phyloP scores from a whole-genome alignment of 2,888 invertebrate genomes.

The Xylota segnis region DNA sequence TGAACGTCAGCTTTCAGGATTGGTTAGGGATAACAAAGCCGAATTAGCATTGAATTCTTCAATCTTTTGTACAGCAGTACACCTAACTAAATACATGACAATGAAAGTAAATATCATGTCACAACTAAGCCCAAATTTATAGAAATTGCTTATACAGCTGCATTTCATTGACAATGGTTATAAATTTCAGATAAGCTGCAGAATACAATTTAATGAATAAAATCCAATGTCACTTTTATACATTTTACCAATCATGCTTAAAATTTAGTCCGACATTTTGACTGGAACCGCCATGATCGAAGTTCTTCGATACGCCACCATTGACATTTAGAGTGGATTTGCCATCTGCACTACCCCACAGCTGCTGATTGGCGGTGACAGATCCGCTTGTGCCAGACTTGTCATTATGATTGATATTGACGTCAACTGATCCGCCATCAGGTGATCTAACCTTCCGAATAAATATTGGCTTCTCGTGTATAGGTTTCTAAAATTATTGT shows the following conservation, averaged over 20 bases:
- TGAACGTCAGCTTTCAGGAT: too few species aligned
- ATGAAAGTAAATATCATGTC: too few species aligned
- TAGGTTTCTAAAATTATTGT: background rate
- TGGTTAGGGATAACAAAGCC: too few species aligned
- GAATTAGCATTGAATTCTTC: too few species aligned
- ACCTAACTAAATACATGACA: too few species aligned
- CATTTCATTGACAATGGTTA: background rate
- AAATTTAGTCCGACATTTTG: slow-evolving; percentile 15
- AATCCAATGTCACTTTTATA: background rate
- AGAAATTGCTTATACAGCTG: too few species aligned
- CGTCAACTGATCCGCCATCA: slow-evolving; percentile 22
- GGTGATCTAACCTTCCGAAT: slow-evolving; percentile 29
- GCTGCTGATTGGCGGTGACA: slow-evolving; percentile 11
- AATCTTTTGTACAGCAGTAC: too few species aligned
- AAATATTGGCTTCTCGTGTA: background rate
- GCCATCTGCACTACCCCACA: slow-evolving; percentile 18
- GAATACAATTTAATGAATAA: background rate
- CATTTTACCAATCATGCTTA: background rate
- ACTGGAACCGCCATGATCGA: slow-evolving; percentile 29
- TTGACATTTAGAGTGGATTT: slow-evolving; percentile 11
- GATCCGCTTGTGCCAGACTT: slow-evolving; percentile 28
- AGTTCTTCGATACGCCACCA: slow-evolving; percentile 29
- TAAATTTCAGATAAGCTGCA: background rate
- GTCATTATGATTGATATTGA: slow-evolving; percentile 19
- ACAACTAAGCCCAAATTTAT: too few species aligned